Conservation (phyloP, 2,888 invertebrate genomes). For the Disparrhopalites patrizii region DNA sequence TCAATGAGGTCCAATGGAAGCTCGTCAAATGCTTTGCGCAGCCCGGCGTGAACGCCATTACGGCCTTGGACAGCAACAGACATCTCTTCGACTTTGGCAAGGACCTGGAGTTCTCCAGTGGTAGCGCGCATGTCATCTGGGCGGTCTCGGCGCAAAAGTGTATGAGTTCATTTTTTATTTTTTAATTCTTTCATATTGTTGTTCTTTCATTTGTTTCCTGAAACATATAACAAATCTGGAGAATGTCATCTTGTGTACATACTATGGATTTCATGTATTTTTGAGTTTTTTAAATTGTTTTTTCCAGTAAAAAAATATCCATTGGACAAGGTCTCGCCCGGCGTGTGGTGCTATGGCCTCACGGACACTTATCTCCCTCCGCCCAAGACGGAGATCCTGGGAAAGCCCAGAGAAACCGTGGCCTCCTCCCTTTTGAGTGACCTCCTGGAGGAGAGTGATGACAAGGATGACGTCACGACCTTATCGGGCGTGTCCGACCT, state of each 20-base stretch:
- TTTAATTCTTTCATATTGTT: not conserved
- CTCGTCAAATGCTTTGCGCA: slow-evolving; percentile 17
- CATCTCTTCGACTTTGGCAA: slow-evolving; percentile 16
- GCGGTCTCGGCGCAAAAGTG: slow-evolving; percentile 20
- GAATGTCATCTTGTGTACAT: too few species aligned
- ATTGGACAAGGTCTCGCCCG: not conserved
- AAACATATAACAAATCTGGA: too few species aligned
- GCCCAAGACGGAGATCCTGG: not conserved
- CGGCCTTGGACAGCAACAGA: not conserved
- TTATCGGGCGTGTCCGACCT: not conserved
- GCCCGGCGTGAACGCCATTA: not conserved
- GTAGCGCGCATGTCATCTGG: slow-evolving; percentile 3
- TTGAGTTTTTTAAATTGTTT: not conserved
- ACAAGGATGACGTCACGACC: not conserved
- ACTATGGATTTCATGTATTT: not conserved
- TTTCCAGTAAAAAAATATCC: slow-evolving; percentile 10
- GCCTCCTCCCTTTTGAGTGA: not conserved
- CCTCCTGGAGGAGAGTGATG: not conserved
- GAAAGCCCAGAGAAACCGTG: not conserved
- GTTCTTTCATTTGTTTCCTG: too few species aligned
- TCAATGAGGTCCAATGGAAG: slow-evolving; percentile 20
- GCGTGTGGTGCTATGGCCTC: slow-evolving; percentile 12
- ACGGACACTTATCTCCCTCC: not conserved
- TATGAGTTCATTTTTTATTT: not conserved
- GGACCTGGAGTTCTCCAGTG: slow-evolving; percentile 16